These are phyloP conservation scores for Anastrepha ludens DNA, from an alignment of 1,140 invertebrate genomes.

Conservation along the genomic window DNA sequence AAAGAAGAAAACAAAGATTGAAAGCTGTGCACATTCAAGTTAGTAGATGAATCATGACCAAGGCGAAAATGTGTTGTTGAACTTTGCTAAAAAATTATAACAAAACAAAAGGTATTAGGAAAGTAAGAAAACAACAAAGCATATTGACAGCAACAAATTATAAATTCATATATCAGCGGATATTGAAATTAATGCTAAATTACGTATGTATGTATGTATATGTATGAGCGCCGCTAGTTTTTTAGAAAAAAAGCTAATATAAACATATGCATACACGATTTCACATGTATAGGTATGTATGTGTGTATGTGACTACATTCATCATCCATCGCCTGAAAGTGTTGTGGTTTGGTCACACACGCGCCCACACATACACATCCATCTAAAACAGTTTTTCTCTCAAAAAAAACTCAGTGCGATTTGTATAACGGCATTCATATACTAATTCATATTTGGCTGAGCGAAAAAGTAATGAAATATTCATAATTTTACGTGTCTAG, in stretches of 20 bases:
- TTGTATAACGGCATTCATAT: not conserved
- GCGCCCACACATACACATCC: not conserved
- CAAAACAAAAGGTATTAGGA: not conserved
- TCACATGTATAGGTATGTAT: not conserved
- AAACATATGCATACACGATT: no score
- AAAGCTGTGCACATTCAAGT: not conserved
- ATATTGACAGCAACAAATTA: no score
- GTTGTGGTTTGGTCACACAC: not conserved
- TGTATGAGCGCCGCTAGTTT: no score
- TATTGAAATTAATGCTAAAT: not conserved
- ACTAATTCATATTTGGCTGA: not conserved
- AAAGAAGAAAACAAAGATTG: not conserved
- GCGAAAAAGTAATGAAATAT: constrained; percentile 28
- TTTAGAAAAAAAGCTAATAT: no score
- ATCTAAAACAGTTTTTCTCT: not conserved
- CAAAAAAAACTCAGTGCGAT: not conserved
- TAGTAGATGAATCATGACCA: constrained; percentile 15
- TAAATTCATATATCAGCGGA: not conserved
- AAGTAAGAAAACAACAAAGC: not conserved
- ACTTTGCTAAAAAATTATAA: not conserved
- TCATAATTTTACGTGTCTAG: constrained; percentile 11
- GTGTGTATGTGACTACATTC: not conserved
- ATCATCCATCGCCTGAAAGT: not conserved
- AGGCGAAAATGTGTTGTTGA: constrained; percentile 15
- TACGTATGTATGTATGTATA: no score